These are phyloP conservation scores for Scrobipalpa atriplicella DNA, from an alignment of 2,888 invertebrate genomes.

Conservation along the genomic window DNA sequence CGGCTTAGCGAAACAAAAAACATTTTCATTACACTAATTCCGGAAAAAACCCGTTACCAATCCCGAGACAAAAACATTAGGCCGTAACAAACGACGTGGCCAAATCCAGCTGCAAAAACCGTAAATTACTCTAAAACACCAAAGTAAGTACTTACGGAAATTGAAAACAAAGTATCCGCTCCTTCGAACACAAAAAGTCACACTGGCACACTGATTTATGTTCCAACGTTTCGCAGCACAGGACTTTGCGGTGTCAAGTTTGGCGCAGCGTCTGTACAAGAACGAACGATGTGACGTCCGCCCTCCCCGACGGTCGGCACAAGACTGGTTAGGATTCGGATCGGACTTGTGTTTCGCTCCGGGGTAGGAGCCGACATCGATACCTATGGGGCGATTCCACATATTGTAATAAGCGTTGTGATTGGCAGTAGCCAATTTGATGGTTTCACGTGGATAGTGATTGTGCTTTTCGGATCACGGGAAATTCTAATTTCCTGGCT, in stretches of 20 bases:
- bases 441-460: constrained; percentile 8
- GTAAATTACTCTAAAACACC: constrained; percentile 21
- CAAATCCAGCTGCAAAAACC: constrained; percentile 20
- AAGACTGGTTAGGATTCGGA: constrained; percentile 21
- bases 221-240: constrained; percentile 29
- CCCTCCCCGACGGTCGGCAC: constrained; percentile 11
- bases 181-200: constrained; percentile 29
- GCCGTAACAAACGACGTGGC: constrained; percentile 22
- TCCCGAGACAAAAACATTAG: constrained; percentile 16
- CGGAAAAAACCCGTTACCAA: constrained; percentile 14
- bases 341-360: background rate
- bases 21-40: constrained; percentile 25
- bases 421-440: constrained; percentile 18
- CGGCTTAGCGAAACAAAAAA: constrained; percentile 28
- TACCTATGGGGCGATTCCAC: constrained; percentile 15
- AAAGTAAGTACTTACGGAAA: constrained; percentile 27
- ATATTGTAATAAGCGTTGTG: constrained; percentile 22
- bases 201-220: constrained; percentile 30
- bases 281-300: constrained; percentile 21
- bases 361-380: constrained; percentile 22
- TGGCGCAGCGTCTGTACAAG: background rate
- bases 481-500: constrained; percentile 1
- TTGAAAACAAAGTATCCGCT: constrained; percentile 27
- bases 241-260: constrained; percentile 18
- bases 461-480: constrained; percentile 1